Evolutionary conservation across 2,888 invertebrate genomes (phyloP).

Genomic region (Miltochrista miniata): DNA sequence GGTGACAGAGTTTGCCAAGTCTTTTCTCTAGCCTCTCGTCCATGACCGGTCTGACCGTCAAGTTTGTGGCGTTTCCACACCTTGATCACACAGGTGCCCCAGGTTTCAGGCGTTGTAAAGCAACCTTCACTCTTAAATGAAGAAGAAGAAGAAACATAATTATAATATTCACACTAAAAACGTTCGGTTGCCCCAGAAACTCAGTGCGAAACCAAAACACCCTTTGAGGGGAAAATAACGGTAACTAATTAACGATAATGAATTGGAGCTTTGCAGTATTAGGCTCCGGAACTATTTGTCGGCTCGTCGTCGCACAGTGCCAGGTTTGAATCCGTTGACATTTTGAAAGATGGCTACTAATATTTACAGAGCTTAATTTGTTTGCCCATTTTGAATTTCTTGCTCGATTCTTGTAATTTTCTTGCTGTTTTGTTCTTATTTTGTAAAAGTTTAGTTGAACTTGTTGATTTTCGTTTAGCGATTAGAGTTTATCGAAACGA

Average conservation of each 20-base stretch:
- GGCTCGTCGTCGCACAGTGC: constrained; percentile 41
- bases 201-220: constrained; percentile 23
- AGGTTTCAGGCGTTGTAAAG: too few relatives aligned
- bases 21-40: too few relatives aligned
- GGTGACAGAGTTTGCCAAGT: too few relatives aligned
- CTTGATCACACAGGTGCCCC: too few relatives aligned
- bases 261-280: constrained; percentile 65
- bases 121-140: too few relatives aligned
- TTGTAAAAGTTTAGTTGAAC: constrained; percentile 21
- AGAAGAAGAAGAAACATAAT: too few relatives aligned
- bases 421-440: constrained; percentile 13
- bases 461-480: constrained; percentile 13
- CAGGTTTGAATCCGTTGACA: constrained; percentile 56
- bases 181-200: constrained; percentile 22
- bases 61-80: too few relatives aligned
- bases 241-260: constrained; percentile 63
- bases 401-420: constrained; percentile 18
- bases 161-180: neutral
- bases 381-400: constrained; percentile 45
- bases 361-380: constrained; percentile 63
- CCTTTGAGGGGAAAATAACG: constrained; percentile 42
- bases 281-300: constrained; percentile 56
- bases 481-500: constrained; percentile 27
- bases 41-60: too few relatives aligned
- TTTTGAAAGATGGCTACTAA: constrained; percentile 58